Base-by-base conservation (phyloP, 2,888 invertebrate genomes). In the Drosophila siamana region DNA sequence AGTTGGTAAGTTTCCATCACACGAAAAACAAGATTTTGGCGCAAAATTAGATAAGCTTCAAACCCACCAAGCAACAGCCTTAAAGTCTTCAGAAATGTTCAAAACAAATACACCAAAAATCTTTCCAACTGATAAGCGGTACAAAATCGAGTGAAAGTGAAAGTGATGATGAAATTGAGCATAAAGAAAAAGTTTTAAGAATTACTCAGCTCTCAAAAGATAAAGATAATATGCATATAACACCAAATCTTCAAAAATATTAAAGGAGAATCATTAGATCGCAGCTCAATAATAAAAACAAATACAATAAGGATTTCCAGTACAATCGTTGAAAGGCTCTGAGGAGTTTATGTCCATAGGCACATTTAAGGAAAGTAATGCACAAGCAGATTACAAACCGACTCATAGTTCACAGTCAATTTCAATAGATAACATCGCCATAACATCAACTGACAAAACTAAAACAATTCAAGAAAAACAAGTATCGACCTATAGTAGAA, bases 91-190 rank as follows among this genome's bases (percentile, higher is more conserved):
- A 11, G 15, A 55, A 16, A 15, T 40, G 2, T n/a, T 30, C 2
- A 6, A 24, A 40, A 9, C 15, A 9, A 15, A 5, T 6, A 19
- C n/a, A 4, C 30, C 40, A 4, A 52, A 13, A 2, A 73, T 40
- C 19, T 82, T 88, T 36, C 82, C 82, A 16, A 60, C 62, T 9
- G 67, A 86, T 0, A 26, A 1, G 0, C 40, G 24, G 4, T 19
- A 52, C 43, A 2, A 22, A 2, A 38, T 9, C 36, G 11, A 36
- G 19, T 7, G 80, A 86, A 6, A 79, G 84, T 30, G 80, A 83
- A 3, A 86, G 88, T 46, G 88, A 82, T 8, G 82, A 82, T 13
- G 88, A 82, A 30, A 43, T 80, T 9, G 70, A 76, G 1, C 46
- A 47, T 6, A 9, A 5, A 0, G 13, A 11, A 43, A 61, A 59